phyloP scores from a whole-genome alignment of 2,797 vertebrate genomes.

The Leptatherina wallacei region DNA sequence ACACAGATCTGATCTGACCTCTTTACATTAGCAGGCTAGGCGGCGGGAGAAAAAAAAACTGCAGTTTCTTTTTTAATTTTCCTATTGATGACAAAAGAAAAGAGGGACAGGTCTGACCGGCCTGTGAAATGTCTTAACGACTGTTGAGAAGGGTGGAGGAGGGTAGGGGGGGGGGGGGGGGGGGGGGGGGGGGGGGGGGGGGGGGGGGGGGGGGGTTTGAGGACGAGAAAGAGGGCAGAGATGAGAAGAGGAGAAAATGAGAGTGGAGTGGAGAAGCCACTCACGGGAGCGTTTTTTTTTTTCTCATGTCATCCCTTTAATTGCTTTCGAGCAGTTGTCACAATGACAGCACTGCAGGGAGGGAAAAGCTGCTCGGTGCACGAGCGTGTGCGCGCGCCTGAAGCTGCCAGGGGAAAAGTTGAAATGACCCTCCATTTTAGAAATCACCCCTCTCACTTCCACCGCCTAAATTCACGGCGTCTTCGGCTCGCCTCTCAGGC shows the following conservation, averaged over 20 bases:
- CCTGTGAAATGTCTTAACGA: conserved; percentile 50
- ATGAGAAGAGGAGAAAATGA: conserved; percentile 69
- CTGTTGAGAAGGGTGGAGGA: conserved; percentile 1
- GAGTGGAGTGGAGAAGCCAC: conserved; percentile 68
- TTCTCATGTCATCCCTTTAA: conserved; percentile 79
- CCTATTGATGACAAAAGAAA: conserved; percentile 8
- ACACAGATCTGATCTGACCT: conserved; percentile 32
- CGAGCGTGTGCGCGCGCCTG: conserved; percentile 37
- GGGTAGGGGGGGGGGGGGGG: neutral
- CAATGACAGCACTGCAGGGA: conserved; percentile 76
- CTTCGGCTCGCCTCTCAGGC: conserved; percentile 51
- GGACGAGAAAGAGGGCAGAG: conserved; percentile 48
- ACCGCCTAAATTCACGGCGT: conserved; percentile 28
- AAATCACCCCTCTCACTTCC: conserved; percentile 12
- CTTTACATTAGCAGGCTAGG: conserved; percentile 33
- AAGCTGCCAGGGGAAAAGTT: conserved; percentile 45
- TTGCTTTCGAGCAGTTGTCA: conserved; percentile 80
- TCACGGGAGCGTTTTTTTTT: conserved; percentile 70
- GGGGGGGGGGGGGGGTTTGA: too few relatives aligned
- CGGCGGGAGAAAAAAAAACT: conserved; percentile 1
- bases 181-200: too few relatives aligned
- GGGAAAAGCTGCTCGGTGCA: conserved; percentile 30
- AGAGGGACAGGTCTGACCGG: conserved; percentile 27
- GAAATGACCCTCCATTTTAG: conserved; percentile 63
- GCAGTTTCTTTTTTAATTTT: conserved; percentile 26